Evolutionary conservation across 1,140 invertebrate genomes (phyloP).

Genomic region (Lepeophtheirus salmonis): DNA sequence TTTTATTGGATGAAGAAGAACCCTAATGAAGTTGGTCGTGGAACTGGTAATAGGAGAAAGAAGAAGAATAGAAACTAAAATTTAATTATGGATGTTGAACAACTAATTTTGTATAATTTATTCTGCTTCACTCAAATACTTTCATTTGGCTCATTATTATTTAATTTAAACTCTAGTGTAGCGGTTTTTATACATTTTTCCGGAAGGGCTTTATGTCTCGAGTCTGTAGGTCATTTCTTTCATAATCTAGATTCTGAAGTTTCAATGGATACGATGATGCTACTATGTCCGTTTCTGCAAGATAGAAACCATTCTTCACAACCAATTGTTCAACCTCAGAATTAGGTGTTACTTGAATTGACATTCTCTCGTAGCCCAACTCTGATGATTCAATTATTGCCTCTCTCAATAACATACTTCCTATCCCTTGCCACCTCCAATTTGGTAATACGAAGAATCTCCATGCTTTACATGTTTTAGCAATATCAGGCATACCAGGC

Average conservation of each 20-base stretch:
- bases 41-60: slow-evolving; percentile 19
- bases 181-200: too few species aligned
- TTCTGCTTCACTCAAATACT: neutral
- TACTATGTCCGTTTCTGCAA: neutral
- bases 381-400: neutral
- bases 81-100: neutral
- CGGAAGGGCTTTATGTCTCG: too few species aligned
- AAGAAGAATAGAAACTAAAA: slow-evolving; percentile 8
- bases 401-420: neutral
- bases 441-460: neutral
- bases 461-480: neutral
- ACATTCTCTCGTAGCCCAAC: neutral
- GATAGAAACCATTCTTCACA: neutral
- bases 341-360: neutral
- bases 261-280: neutral
- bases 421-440: neutral
- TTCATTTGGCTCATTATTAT: neutral
- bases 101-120: neutral
- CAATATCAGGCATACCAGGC: neutral
- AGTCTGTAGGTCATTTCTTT: neutral
- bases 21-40: slow-evolving; percentile 19
- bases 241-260: neutral
- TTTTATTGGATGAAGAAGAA: slow-evolving; percentile 21
- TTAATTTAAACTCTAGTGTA: too few species aligned
- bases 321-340: neutral